Percentiles rank a stretch among this genome's conserved stretches.
These are phyloP conservation scores for Drosophila sulfurigaster DNA, from an alignment of 1,140 invertebrate genomes.

Conservation along the genomic window DNA sequence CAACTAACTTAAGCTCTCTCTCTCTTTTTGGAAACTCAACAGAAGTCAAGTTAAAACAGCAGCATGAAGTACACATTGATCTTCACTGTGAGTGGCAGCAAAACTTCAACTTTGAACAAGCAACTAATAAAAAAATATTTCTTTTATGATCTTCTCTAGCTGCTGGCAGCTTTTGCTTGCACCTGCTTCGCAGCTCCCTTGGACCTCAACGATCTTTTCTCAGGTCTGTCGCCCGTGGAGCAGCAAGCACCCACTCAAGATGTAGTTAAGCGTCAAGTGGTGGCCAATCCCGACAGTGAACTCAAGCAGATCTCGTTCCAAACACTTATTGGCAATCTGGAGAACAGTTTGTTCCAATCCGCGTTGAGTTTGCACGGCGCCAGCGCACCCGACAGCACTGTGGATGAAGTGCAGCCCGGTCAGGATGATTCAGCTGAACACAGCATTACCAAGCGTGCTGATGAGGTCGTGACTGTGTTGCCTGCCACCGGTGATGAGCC, in stretches of 20 bases:
- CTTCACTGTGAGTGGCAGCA: conserved; percentile 66
- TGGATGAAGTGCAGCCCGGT: conserved; percentile 55
- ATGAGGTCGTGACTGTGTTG: conserved; percentile 31
- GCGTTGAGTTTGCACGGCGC: conserved; percentile 65
- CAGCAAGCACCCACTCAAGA: conserved; percentile 48
- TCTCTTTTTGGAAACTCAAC: neutral
- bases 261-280: conserved; percentile 71
- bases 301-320: conserved; percentile 77
- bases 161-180: conserved; percentile 43
- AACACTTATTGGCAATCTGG: conserved; percentile 70
- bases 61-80: conserved; percentile 72
- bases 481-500: conserved; percentile 18
- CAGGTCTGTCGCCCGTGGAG: conserved; percentile 29
- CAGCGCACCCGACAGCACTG: conserved; percentile 44
- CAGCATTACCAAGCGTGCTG: conserved; percentile 55
- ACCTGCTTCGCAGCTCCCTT: conserved; percentile 54
- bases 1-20: conserved; percentile 28
- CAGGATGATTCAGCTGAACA: conserved; percentile 28
- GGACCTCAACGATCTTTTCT: conserved; percentile 54
- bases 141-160: conserved; percentile 1
- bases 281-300: conserved; percentile 59
- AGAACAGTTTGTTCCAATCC: conserved; percentile 74
- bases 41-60: conserved; percentile 27
- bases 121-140: neutral
- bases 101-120: too few relatives aligned